phyloP scores from a whole-genome alignment of 1,140 invertebrate genomes.

The Drosophila pachea region DNA sequence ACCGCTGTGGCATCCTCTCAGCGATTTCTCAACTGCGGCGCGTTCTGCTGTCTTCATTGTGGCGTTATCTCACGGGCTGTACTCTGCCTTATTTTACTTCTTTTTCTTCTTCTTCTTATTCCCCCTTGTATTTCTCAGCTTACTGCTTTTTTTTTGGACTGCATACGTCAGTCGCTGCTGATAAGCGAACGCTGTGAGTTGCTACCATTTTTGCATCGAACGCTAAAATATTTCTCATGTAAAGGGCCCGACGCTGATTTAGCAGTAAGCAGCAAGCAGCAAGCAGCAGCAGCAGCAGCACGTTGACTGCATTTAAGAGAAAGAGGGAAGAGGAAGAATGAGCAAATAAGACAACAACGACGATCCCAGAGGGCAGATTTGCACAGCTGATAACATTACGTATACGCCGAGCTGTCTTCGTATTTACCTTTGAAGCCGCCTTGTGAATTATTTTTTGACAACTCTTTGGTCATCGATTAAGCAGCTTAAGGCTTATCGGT shows the following conservation, averaged over 20 bases:
- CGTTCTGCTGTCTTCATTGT: conserved; percentile 76
- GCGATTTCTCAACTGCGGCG: conserved; percentile 73
- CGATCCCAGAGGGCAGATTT: conserved; percentile 65
- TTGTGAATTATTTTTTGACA: conserved; percentile 77
- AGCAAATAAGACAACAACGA: not conserved
- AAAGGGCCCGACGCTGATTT: conserved; percentile 66
- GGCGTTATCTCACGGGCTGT: conserved; percentile 61
- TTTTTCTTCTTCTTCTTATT: conserved; percentile 19
- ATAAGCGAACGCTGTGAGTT: conserved; percentile 64
- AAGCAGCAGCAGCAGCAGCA: too few relatives aligned
- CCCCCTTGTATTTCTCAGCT: not conserved
- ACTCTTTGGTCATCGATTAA: conserved; percentile 76
- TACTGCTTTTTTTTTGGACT: conserved; percentile 42
- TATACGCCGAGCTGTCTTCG: conserved; percentile 68
- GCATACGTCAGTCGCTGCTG: conserved; percentile 65
- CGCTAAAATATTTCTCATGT: conserved; percentile 76
- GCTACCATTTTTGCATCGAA: conserved; percentile 75
- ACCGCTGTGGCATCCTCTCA: conserved; percentile 25
- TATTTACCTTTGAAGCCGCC: conserved; percentile 61
- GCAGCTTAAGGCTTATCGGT: conserved; percentile 73
- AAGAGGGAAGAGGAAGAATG: not conserved
- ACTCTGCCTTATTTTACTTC: conserved; percentile 35
- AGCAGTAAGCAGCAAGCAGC: conserved; percentile 10
- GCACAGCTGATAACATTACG: conserved; percentile 65
- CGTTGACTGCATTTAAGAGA: not conserved